These are phyloP conservation scores for Pampusana beccarii DNA, from an alignment of 2,113 vertebrate genomes.

Conservation along the genomic window DNA sequence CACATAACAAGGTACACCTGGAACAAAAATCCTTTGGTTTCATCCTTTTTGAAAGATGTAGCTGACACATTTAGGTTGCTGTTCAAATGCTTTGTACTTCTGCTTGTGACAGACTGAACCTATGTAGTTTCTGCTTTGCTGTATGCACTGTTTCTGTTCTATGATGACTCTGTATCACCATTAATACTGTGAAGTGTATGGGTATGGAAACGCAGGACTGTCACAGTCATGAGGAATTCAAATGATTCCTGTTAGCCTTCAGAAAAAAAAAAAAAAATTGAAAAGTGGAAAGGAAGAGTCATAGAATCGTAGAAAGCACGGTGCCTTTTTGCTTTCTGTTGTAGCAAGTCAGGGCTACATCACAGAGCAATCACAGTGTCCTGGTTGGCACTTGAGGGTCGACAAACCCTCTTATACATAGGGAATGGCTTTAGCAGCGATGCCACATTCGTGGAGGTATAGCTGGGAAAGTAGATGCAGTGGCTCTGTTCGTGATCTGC, in stretches of 20 bases:
- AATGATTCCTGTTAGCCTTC: neutral
- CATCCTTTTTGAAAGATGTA: neutral
- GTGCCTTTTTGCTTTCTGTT: neutral
- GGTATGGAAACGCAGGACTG: neutral
- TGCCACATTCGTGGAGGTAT: neutral
- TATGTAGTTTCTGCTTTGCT: neutral
- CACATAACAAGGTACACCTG: neutral
- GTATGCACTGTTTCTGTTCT: neutral
- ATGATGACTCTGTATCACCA: accelerated
- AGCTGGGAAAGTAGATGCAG: neutral
- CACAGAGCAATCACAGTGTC: neutral
- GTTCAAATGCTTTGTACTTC: neutral
- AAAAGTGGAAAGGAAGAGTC: neutral
- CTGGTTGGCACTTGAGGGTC: neutral
- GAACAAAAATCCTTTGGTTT: neutral
- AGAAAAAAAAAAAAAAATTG: neutral
- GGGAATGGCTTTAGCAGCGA: neutral
- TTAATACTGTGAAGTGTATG: neutral
- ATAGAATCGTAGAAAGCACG: neutral
- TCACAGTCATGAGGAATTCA: neutral
- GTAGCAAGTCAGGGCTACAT: neutral
- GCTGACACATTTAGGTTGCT: neutral
- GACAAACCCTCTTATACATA: neutral
- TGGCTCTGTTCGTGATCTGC: neutral
- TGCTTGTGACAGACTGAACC: neutral